These are phyloP conservation scores for Holothuria glaberrima DNA, from an alignment of 35 echinoderm and acorn worm genomes.

Conservation along the genomic window DNA sequence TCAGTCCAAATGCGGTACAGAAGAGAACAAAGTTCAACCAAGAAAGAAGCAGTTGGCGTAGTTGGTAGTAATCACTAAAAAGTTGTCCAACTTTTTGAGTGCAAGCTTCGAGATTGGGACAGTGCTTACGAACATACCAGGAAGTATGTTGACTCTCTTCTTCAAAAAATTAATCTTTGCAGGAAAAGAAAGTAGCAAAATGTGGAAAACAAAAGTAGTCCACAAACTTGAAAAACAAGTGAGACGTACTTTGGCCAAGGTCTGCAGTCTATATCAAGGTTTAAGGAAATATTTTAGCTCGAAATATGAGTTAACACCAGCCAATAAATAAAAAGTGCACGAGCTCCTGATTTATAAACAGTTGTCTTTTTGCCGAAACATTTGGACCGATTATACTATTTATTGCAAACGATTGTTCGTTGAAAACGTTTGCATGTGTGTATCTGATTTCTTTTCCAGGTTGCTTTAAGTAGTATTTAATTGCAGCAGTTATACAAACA, in stretches of 20 bases:
- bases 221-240: neutral
- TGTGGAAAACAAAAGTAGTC: neutral
- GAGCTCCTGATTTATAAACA: neutral
- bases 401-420: too few species aligned
- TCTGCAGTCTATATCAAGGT: neutral
- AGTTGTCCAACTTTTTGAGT: neutral
- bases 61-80: slow-evolving; percentile 17
- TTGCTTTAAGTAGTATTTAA: too few species aligned
- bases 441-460: too few species aligned
- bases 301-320: neutral
- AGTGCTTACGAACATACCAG: neutral
- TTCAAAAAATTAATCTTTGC: slow-evolving; percentile 13
- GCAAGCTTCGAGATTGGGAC: neutral
- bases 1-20: neutral
- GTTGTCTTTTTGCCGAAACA: neutral
- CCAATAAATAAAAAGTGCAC: neutral
- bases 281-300: neutral
- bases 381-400: too few species aligned
- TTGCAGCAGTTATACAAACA: too few species aligned
- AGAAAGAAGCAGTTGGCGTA: neutral
- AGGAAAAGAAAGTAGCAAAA: slow-evolving; percentile 28
- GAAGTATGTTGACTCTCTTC: neutral
- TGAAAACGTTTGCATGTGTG: too few species aligned
- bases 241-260: neutral
- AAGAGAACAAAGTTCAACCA: slow-evolving; percentile 17